Conservation (phyloP, 2,797 vertebrate genomes). For the Sebastes iracundus region DNA sequence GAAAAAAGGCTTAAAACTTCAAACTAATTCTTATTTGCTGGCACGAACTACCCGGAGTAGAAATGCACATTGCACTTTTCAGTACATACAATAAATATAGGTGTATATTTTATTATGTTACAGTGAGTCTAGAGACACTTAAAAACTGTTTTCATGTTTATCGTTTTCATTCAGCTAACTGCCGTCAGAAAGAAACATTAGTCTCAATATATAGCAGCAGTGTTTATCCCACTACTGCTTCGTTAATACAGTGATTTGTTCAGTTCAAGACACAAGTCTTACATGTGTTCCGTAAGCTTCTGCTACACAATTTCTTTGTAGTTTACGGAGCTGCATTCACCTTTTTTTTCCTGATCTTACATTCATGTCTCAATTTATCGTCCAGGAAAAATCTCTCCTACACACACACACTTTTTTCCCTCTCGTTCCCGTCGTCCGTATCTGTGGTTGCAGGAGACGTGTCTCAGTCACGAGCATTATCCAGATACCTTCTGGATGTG, state of each 20-base stretch:
- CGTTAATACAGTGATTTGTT: not conserved
- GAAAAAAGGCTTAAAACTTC: not conserved
- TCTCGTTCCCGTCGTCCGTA: not conserved
- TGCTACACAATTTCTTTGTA: not conserved
- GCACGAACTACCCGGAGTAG: not conserved
- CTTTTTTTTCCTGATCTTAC: not conserved
- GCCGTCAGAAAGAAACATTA: not conserved
- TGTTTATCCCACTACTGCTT: not conserved
- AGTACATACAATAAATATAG: not conserved
- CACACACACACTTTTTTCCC: not conserved
- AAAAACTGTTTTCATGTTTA: not conserved
- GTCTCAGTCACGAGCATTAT: conserved; percentile 35
- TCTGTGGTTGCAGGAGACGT: conserved; percentile 10
- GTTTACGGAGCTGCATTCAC: not conserved
- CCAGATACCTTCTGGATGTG: conserved; percentile 63
- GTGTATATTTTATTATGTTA: not conserved
- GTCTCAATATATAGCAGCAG: not conserved
- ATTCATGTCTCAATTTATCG: conserved; percentile 35
- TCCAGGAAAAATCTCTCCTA: not conserved
- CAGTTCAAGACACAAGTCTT: not conserved
- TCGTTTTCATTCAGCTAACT: not conserved
- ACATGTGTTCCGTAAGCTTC: not conserved
- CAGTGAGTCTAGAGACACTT: not conserved
- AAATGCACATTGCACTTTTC: not conserved
- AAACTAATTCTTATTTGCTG: not conserved